These are phyloP conservation scores for Bradypus variegatus DNA, from an alignment of 2,797 vertebrate genomes.

Conservation along the genomic window DNA sequence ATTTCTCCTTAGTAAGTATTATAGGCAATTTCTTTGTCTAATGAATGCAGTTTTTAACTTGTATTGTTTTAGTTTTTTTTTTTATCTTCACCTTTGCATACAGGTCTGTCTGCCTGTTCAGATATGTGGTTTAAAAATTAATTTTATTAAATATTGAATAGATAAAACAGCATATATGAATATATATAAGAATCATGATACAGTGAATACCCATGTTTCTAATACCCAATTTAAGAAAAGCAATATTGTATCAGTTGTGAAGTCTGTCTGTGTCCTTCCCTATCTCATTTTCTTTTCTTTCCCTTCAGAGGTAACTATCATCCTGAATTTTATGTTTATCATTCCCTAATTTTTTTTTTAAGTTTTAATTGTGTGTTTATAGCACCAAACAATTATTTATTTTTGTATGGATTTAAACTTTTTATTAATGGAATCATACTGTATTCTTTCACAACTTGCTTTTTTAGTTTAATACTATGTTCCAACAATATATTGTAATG, in stretches of 20 bases:
- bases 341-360: neutral
- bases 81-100: neutral
- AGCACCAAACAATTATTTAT: neutral
- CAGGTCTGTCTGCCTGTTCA: neutral
- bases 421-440: neutral
- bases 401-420: slow-evolving; percentile 3
- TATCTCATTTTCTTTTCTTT: neutral
- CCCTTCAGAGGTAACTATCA: neutral
- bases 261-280: neutral
- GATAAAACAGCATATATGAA: neutral
- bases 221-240: slow-evolving; percentile 23
- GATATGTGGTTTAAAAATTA: neutral
- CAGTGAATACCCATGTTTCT: neutral
- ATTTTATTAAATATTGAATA: slow-evolving; percentile 6
- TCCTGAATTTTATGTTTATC: slow-evolving; percentile 20
- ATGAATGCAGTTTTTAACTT: slow-evolving; percentile 52
- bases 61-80: neutral
- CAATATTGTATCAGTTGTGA: neutral
- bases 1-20: slow-evolving; percentile 71
- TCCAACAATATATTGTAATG: neutral
- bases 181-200: neutral
- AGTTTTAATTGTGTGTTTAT: neutral
- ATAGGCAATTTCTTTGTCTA: slow-evolving; percentile 72
- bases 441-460: neutral
- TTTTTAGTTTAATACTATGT: neutral